A percentile compares a stretch with the other conserved stretches of the same genome.
phyloP scores from a whole-genome alignment of 2,888 invertebrate species.

The Chymomyza amoena region DNA sequence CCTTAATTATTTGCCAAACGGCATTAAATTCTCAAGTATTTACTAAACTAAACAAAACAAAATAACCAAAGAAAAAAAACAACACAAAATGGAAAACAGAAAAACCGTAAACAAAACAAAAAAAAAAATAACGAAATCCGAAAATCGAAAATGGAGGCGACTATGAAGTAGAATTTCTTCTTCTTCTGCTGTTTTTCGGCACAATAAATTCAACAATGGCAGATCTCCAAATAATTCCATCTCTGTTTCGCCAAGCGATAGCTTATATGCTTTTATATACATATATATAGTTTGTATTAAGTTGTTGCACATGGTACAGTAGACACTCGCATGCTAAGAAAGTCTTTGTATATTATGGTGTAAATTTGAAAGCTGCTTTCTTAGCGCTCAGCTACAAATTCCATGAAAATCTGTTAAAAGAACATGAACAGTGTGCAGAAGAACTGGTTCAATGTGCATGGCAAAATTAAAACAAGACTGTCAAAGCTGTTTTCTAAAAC shows the following conservation, averaged over 20 bases:
- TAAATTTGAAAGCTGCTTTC: too few species aligned
- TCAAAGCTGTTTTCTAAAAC: too few species aligned
- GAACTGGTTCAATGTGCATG: too few species aligned
- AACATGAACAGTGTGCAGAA: too few species aligned
- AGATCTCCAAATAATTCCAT: neutral
- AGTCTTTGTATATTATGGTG: too few species aligned
- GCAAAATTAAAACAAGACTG: too few species aligned
- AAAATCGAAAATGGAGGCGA: neutral
- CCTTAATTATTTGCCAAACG: slow-evolving; percentile 67
- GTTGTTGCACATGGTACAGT: neutral
- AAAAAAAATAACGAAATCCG: slow-evolving; percentile 8
- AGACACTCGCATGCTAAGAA: neutral
- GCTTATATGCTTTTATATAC: neutral
- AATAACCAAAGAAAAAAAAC: slow-evolving; percentile 25
- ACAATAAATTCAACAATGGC: neutral
- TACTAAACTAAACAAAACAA: slow-evolving; percentile 66
- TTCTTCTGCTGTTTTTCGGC: neutral
- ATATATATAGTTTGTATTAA: neutral
- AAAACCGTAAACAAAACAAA: too few species aligned
- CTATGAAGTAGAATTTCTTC: neutral
- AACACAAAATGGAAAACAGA: neutral
- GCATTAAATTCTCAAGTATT: slow-evolving; percentile 70
- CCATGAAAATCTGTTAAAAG: too few species aligned
- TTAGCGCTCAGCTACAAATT: too few species aligned
- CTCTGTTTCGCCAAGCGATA: neutral